phyloP scores from a whole-genome alignment of 2,797 vertebrate species.

The Oryzias dopingdopingensis region DNA sequence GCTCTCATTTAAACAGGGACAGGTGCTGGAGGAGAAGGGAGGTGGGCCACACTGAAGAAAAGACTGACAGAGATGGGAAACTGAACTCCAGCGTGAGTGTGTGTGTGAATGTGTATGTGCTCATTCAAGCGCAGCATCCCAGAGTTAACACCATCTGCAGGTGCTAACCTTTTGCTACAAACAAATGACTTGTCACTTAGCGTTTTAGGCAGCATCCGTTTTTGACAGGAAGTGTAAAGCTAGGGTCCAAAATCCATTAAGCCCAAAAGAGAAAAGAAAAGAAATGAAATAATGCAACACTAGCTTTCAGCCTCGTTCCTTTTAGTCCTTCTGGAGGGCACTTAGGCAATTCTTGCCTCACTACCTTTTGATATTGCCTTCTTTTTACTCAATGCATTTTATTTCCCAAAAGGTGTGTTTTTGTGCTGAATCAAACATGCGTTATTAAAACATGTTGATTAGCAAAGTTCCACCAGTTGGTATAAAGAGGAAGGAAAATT shows the following conservation, averaged over 20 bases:
- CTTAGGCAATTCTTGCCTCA: slow-evolving; percentile 17
- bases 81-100: slow-evolving; percentile 6
- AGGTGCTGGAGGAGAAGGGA: slow-evolving; percentile 71
- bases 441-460: slow-evolving; percentile 62
- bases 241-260: slow-evolving; percentile 43
- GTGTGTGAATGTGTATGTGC: slow-evolving; percentile 1
- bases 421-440: slow-evolving; percentile 62
- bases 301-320: slow-evolving; percentile 42
- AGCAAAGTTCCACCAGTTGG: slow-evolving; percentile 28
- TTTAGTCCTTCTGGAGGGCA: slow-evolving; percentile 11
- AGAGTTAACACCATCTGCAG: slow-evolving; percentile 23
- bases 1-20: slow-evolving; percentile 82
- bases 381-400: slow-evolving; percentile 25
- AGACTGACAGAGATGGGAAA: slow-evolving; percentile 11
- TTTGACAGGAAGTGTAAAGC: slow-evolving; percentile 25
- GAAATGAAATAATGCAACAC: slow-evolving; percentile 33
- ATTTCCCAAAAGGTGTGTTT: slow-evolving; percentile 60
- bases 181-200: slow-evolving; percentile 12
- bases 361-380: slow-evolving; percentile 13
- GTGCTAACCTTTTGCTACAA: slow-evolving; percentile 13
- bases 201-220: slow-evolving; percentile 28
- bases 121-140: slow-evolving; percentile 24
- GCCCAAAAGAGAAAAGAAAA: slow-evolving; percentile 28
- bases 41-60: slow-evolving; percentile 47
- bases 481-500: slow-evolving; percentile 24